Conservation (phyloP, 2,888 invertebrate species). For the Agonopterix heracliana region DNA sequence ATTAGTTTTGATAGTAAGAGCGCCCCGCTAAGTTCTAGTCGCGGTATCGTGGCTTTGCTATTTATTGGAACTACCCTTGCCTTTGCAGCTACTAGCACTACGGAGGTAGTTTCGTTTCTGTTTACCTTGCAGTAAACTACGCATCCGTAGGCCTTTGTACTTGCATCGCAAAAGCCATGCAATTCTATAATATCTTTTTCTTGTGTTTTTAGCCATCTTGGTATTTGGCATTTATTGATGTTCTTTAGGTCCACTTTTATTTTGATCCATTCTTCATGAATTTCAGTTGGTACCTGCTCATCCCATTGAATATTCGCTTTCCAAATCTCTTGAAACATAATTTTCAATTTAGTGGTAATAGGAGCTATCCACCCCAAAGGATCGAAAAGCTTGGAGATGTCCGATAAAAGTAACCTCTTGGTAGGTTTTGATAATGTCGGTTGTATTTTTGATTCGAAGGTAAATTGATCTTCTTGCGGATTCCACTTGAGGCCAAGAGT, state of each 20-base stretch:
- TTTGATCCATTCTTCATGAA: background rate
- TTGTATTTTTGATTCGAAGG: no score
- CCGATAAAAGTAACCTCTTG: background rate
- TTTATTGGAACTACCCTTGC: background rate
- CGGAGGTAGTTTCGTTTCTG: background rate
- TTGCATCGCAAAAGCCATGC: slow-evolving; percentile 1
- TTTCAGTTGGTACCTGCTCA: background rate
- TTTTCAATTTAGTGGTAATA: slow-evolving; percentile 7
- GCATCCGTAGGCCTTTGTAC: background rate
- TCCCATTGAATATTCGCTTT: background rate
- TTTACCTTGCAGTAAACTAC: background rate
- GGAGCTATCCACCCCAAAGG: background rate
- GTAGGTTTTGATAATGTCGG: background rate
- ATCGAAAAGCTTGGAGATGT: background rate
- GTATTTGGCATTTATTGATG: background rate
- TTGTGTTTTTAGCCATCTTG: background rate
- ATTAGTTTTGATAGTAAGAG: background rate
- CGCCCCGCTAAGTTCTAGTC: background rate
- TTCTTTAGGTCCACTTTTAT: background rate
- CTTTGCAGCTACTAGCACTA: background rate
- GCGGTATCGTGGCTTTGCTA: background rate
- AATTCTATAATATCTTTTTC: background rate
- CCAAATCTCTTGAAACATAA: slow-evolving; percentile 11
- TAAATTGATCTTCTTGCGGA: background rate
- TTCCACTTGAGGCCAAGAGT: background rate